Conservation (phyloP, 2,888 invertebrate genomes). For the Odontocerum albicorne region DNA sequence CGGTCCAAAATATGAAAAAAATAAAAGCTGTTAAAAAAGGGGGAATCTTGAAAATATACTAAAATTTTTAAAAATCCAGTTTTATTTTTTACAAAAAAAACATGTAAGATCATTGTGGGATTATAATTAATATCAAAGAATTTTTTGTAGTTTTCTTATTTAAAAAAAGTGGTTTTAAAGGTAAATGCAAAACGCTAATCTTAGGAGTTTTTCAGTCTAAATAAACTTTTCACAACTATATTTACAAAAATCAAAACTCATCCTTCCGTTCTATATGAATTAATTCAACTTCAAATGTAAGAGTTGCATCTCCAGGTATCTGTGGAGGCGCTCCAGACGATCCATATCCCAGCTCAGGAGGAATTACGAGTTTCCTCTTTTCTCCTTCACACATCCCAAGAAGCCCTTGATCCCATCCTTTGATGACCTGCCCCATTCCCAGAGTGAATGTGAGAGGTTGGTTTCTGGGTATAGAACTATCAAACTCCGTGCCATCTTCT, state of each 20-base stretch:
- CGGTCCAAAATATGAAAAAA: no score
- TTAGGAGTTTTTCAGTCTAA: no score
- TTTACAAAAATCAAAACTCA: conserved; percentile 53
- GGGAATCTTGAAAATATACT: no score
- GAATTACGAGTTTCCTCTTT: conserved; percentile 81
- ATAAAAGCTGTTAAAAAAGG: no score
- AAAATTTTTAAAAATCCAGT: no score
- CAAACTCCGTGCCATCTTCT: conserved; percentile 84
- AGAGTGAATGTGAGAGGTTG: conserved; percentile 79
- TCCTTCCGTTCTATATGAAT: conserved; percentile 70
- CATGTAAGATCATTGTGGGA: no score
- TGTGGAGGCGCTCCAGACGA: conserved; percentile 78
- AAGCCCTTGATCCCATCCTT: conserved; percentile 90
- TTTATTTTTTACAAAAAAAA: no score
- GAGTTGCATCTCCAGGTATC: conserved; percentile 79
- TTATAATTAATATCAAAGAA: no score
- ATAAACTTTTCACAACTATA: no score
- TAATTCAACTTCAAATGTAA: conserved; percentile 80
- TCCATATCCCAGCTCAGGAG: conserved; percentile 85
- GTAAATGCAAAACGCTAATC: no score
- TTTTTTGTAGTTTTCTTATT: no score
- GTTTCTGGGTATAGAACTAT: conserved; percentile 73
- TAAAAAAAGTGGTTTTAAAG: no score
- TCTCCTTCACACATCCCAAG: conserved; percentile 89
- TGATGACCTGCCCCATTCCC: conserved; percentile 84